Evolutionary conservation across 2,888 invertebrate genomes (phyloP).

Genomic region (Tortricodes alternella): DNA sequence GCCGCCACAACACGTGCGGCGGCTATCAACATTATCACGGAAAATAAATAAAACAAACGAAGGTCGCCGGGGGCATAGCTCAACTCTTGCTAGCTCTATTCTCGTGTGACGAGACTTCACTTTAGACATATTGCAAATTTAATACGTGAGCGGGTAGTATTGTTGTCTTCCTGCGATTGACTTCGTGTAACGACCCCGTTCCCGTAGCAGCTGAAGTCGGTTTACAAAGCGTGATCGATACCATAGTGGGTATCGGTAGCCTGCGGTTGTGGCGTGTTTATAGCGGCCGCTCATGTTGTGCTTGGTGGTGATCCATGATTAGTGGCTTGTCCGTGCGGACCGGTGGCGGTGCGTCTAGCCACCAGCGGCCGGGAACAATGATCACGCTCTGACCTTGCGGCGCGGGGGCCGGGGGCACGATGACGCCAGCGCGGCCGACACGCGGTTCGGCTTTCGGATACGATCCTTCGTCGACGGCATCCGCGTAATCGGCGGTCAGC

Average conservation of each 20-base stretch:
- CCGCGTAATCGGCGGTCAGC: slow-evolving; percentile 80
- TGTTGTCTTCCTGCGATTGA: slow-evolving; percentile 39
- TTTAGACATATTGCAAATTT: slow-evolving; percentile 43
- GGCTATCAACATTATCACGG: slow-evolving; percentile 39
- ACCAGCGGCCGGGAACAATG: slow-evolving; percentile 68
- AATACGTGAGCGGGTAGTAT: slow-evolving; percentile 46
- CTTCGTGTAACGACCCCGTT: slow-evolving; percentile 48
- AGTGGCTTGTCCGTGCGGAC: slow-evolving; percentile 50
- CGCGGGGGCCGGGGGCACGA: slow-evolving; percentile 72
- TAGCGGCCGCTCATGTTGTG: slow-evolving; percentile 32
- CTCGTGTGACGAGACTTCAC: background rate
- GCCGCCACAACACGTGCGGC: slow-evolving; percentile 40
- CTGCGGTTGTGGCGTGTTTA: slow-evolving; percentile 39
- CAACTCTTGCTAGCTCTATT: slow-evolving; percentile 9
- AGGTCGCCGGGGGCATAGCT: slow-evolving; percentile 22
- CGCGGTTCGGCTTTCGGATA: slow-evolving; percentile 80
- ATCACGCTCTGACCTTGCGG: slow-evolving; percentile 79
- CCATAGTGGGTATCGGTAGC: slow-evolving; percentile 45
- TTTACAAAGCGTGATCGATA: slow-evolving; percentile 78
- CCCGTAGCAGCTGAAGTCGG: slow-evolving; percentile 71
- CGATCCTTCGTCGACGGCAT: slow-evolving; percentile 80
- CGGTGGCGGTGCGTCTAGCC: slow-evolving; percentile 53
- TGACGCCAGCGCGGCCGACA: slow-evolving; percentile 78
- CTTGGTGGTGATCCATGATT: slow-evolving; percentile 42
- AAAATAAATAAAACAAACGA: slow-evolving; percentile 26